phyloP scores from a whole-genome alignment of 2,113 vertebrate genomes.

The Rhea pennata region DNA sequence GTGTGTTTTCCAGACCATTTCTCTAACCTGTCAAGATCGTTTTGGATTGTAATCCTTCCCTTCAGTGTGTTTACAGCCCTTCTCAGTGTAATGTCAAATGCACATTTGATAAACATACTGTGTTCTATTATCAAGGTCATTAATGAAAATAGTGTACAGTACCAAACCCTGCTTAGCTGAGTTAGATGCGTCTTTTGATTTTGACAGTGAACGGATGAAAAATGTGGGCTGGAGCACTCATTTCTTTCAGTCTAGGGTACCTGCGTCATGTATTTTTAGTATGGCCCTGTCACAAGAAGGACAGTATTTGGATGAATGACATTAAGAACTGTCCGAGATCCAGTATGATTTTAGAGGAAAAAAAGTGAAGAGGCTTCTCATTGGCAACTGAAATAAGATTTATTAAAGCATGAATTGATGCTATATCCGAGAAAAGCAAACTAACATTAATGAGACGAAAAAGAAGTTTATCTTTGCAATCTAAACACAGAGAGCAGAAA shows the following conservation, averaged over 20 bases:
- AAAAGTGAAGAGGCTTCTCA: neutral
- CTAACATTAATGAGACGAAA: neutral
- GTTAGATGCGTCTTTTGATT: neutral
- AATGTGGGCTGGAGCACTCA: neutral
- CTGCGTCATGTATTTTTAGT: neutral
- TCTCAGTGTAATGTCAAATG: neutral
- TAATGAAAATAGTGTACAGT: neutral
- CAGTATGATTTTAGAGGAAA: neutral
- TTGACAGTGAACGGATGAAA: neutral
- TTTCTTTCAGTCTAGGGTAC: neutral
- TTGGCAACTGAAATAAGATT: no score
- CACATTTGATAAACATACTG: neutral
- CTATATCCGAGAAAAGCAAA: neutral
- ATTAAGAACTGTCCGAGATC: neutral
- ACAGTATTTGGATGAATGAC: neutral
- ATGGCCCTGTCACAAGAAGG: neutral
- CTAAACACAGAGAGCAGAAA: neutral
- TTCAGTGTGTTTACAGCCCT: neutral
- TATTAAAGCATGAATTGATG: neutral
- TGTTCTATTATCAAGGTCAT: neutral
- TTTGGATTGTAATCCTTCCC: neutral
- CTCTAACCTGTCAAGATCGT: neutral
- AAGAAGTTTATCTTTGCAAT: neutral
- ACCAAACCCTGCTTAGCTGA: neutral
- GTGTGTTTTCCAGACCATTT: neutral